Base-by-base conservation (phyloP, 2,113 vertebrate species). In the Salvator merianae region DNA sequence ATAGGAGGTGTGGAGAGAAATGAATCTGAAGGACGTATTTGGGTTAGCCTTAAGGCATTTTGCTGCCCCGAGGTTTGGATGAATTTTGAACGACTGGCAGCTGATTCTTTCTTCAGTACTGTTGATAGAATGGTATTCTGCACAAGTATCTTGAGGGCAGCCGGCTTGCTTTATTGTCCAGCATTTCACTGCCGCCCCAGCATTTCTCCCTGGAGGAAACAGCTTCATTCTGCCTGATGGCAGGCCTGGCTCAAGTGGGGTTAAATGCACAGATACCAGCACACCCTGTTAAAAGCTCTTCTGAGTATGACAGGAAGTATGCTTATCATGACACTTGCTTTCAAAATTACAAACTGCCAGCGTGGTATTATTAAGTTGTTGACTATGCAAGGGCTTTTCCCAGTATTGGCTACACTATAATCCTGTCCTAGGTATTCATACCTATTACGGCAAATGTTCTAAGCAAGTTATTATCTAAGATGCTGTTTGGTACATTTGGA, bases 261-360 rank as follows among this genome's bases (percentile, higher is more conserved):
- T 16, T 22, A 38, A 71, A 76, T 40, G 4, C n/a, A 68, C 32
- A 43, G 20, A 30, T 36, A 16, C 34, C 43, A n/a, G 10, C 10
- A 7, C 24, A 18, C 24, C 30, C 20, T 47, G 20, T 14, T 65
- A 63, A 65, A 47, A 7, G 40, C 55, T 79, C 53, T 69, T 1
- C 68, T 20, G 70, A 14, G n/a, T 62, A 26, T 71, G 50, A 36
- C 68, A 79, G 77, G 83, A 85, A 79, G 68, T 72, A 28, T 65
- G 53, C 24, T 72, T 22, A 4, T 63, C 6, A 40, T 79, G 83
- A 85, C 68, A 79, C 38, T 24, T 36, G 8, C 69, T 34, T 69
- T 36, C 18, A 79, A 47, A 30, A 76, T 53, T 55, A 20, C 66
- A 43, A 76, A 16, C 63, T 66, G 32, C 40, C 14, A 28, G 18